Evolutionary conservation across 2,888 invertebrate genomes (phyloP), one percentile per base, ranked within the genome.

Genomic region (Mythimna ferrago): DNA sequence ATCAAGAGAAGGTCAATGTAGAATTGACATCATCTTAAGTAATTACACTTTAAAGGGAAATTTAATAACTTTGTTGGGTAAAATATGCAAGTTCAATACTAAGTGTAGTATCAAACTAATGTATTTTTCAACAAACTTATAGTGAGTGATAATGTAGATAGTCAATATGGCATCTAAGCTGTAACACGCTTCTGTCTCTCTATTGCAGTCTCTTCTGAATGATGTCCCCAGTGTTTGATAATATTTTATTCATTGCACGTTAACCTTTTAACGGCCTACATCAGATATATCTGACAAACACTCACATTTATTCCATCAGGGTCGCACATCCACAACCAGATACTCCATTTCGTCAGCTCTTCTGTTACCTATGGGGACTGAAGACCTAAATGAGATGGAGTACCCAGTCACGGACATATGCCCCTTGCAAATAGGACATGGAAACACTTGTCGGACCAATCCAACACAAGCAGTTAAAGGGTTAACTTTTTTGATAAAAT

Each of bases 1-100:
- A 51, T 64, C 53, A 19, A 54, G n/a, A 64, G 16, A 26, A 74
- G 16, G 41, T 56, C 38, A 64, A 56, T 38, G 11, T 2, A 14
- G n/a, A 62, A 32, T 51, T 41, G 35, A 64, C 41, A 64, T 56
- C n/a, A 44, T 67, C 58, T 35, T 44, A 16, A 44, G 44, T 56
- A 56, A 61, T 54, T 21, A 76, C 19, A 65, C 6, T 44, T 44
- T 6, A 35, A 44, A 19, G 41, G 53, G 44, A 61, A 63, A 26
- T 32, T 26, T 35, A 48, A 19, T 41, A 48, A 38, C 5, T 64
- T 69, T 76, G 76, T 60, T 76, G 58, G 19, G 60, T 62, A 62
- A 64, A 69, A 76, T 76, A 76, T 68, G 11, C 7, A 44, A 70
- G 77, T 62, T 71, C 9, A 62, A 77, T 77, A 77, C 77, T 62